Conservation (phyloP, 2,113 vertebrate species). For the Megaleporinus macrocephalus region DNA sequence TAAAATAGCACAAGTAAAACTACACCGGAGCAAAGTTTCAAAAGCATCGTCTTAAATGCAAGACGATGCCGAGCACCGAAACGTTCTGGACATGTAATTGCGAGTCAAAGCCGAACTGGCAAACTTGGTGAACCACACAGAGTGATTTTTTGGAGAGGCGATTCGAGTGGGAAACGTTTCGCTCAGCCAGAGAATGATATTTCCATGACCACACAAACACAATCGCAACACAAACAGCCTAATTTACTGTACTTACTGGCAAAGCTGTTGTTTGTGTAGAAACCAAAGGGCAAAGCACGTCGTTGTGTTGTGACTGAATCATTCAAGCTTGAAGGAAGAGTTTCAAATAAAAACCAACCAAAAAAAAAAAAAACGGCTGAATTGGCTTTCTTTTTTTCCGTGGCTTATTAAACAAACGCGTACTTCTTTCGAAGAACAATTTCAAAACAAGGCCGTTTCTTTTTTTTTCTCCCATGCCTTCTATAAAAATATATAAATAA, state of each 20-base stretch:
- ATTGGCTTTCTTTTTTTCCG: background rate
- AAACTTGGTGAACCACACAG: background rate
- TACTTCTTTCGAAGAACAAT: slow-evolving; percentile 14
- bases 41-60: background rate
- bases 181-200: slow-evolving; percentile 29
- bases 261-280: slow-evolving; percentile 47
- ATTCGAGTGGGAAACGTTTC: slow-evolving; percentile 41
- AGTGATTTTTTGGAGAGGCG: background rate
- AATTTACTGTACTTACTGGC: slow-evolving; percentile 49
- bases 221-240: slow-evolving; percentile 45
- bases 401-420: slow-evolving; percentile 17
- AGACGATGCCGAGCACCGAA: background rate
- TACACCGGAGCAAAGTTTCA: background rate
- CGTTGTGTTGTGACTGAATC: slow-evolving; percentile 44
- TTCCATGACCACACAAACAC: slow-evolving; percentile 49
- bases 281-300: slow-evolving; percentile 31
- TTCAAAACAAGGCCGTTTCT: slow-evolving; percentile 30
- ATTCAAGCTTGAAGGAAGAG: slow-evolving; percentile 35
- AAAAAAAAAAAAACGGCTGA: slow-evolving; percentile 9
- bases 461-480: slow-evolving; percentile 2
- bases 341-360: too few species aligned
- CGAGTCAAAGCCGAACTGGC: background rate
- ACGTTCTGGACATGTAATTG: background rate
- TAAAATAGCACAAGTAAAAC: background rate
- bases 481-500: background rate